phyloP scores from a whole-genome alignment of 1,140 invertebrate genomes.

The Eupristina koningsbergeri region DNA sequence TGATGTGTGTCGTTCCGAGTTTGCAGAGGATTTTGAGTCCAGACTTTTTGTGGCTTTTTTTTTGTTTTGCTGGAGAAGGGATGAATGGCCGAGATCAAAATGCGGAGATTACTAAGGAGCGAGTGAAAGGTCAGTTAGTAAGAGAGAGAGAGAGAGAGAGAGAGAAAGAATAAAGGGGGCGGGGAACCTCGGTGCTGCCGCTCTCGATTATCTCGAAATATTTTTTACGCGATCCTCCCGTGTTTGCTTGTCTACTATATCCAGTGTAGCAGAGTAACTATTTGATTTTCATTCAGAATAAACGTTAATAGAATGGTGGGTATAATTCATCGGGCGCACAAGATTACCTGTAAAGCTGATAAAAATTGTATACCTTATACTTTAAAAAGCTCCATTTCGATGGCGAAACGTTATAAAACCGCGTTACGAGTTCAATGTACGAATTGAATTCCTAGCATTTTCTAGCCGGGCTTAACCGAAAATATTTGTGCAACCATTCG shows the following conservation, averaged over 20 bases:
- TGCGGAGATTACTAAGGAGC: too few species aligned
- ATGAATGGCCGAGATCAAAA: background rate
- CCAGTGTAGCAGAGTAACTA: background rate
- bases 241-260: background rate
- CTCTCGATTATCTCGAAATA: background rate
- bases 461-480: background rate
- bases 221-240: background rate
- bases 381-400: background rate
- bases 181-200: too few species aligned
- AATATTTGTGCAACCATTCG: slow-evolving; percentile 44
- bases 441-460: background rate
- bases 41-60: too few species aligned
- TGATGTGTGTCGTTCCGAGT: background rate
- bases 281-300: background rate
- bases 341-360: slow-evolving; percentile 13
- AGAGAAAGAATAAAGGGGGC: background rate
- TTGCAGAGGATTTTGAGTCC: background rate
- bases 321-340: background rate
- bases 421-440: background rate
- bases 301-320: background rate
- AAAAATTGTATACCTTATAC: slow-evolving; percentile 14
- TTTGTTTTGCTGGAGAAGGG: too few species aligned
- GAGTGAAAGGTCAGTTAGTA: too few species aligned
- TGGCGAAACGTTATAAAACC: background rate
- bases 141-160: too few species aligned